phyloP scores from a whole-genome alignment of 2,888 invertebrate genomes.

The Drosophila helvetica region DNA sequence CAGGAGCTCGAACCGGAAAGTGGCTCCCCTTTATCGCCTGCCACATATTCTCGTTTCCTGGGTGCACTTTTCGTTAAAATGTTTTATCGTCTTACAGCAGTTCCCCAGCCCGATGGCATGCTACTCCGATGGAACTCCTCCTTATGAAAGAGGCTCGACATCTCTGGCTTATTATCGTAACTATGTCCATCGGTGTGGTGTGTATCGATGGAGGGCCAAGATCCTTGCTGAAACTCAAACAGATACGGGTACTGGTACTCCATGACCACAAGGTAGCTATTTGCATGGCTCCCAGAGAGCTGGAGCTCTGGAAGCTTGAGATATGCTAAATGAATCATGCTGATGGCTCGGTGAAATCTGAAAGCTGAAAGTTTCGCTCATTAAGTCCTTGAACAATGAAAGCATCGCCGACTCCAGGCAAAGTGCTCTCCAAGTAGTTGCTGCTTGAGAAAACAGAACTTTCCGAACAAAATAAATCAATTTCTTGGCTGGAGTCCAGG shows the following conservation, averaged over 20 bases:
- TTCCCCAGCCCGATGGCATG: slow-evolving; percentile 34
- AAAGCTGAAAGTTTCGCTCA: slow-evolving; percentile 38
- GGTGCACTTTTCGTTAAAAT: slow-evolving; percentile 50
- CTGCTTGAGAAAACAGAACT: slow-evolving; percentile 34
- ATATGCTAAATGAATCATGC: slow-evolving; percentile 37
- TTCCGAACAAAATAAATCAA: slow-evolving; percentile 55
- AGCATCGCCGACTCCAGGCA: not conserved
- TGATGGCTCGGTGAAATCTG: slow-evolving; percentile 30
- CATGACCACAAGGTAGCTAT: slow-evolving; percentile 1
- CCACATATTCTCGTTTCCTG: slow-evolving; percentile 28
- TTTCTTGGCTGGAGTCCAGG: slow-evolving; percentile 32
- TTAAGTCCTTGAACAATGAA: slow-evolving; percentile 43
- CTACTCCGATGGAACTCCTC: slow-evolving; percentile 56
- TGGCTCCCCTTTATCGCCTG: slow-evolving; percentile 30
- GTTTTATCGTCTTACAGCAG: slow-evolving; percentile 45
- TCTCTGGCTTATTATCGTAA: slow-evolving; percentile 15
- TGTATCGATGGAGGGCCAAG: slow-evolving; percentile 23
- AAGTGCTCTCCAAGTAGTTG: slow-evolving; percentile 32
- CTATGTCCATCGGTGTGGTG: slow-evolving; percentile 30
- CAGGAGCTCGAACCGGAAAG: slow-evolving; percentile 35
- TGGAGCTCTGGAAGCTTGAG: not conserved
- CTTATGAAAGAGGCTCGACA: slow-evolving; percentile 5
- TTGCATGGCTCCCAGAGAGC: slow-evolving; percentile 7
- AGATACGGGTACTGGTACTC: slow-evolving; percentile 12
- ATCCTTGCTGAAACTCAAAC: slow-evolving; percentile 34